Base-by-base conservation (phyloP, 2,888 invertebrate species). In the Calliphora vomitoria region DNA sequence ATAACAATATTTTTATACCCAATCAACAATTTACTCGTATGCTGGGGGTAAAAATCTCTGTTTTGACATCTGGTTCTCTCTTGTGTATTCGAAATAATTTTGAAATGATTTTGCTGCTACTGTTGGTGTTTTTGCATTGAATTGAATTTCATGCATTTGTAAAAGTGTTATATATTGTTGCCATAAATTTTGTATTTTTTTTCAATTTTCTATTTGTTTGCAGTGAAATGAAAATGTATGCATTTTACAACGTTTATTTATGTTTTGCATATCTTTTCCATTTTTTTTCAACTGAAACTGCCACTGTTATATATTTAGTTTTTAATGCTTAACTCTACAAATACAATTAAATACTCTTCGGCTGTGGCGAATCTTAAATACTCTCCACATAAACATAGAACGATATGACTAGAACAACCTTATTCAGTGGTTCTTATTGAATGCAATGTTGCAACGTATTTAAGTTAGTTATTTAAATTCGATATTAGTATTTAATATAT, bases 121-220 rank as follows among this genome's bases (percentile, higher is more conserved):
- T 38, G n/a, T 13, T n/a, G 38, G 10, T 8, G 62, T 64, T 64
- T n/a, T 64, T 35, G 50, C n/a, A 50, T 4, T 8, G 11, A 58
- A 15, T 71, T 71, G 38, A n/a, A 15, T 53, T 53, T 35, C 18
- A 38, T 71, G n/a, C 13, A 38, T 55, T 11, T 18, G 55, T 53
- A 38, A 71, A 53, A 8, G 53, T 55, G 35, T 55, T 55, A 71
- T 71, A 55, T 71, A 71, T 71, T 38, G 55, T 55, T 71, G 71
- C 20, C 38, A 71, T 71, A 71, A 53, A 71, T 71, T 71, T 71
- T 5, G 11, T 10, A 38, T 38, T 35, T 38, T 53, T 50, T 47
- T 68, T 71, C 53, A 71, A 71, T 71, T 55, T 71, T 38, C 53
- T 38, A 71, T 71, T 71, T 71, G 11, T 71, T 71, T 41, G 35